Conservation (phyloP, 2,113 vertebrate species). For the Limnothrissa miodon region DNA sequence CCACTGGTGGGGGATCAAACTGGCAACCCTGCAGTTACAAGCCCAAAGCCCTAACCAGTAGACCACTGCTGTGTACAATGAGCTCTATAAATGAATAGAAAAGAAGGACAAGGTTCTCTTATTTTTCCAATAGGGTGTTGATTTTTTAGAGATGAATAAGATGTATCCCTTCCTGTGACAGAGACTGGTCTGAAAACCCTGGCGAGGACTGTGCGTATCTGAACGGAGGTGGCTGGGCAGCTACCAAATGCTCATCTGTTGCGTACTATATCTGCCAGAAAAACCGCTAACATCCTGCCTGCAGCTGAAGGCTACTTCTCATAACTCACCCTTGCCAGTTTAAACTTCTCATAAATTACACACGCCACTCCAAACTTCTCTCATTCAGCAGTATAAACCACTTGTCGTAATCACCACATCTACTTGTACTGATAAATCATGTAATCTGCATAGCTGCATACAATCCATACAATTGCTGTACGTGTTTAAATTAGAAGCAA, state of each 20-base stretch:
- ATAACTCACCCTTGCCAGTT: too few relatives aligned
- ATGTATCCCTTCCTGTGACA: constrained; percentile 38
- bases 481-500: background rate
- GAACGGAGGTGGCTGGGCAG: constrained; percentile 45
- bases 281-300: background rate
- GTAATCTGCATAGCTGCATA: too few relatives aligned
- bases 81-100: too few relatives aligned
- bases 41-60: too few relatives aligned
- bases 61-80: too few relatives aligned
- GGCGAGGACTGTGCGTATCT: constrained; percentile 48
- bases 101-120: background rate
- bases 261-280: constrained; percentile 67
- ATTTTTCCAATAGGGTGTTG: background rate
- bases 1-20: too few relatives aligned
- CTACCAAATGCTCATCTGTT: rapidly evolving
- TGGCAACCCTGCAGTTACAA: too few relatives aligned
- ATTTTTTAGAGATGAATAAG: background rate
- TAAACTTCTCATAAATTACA: background rate
- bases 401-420: background rate
- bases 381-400: background rate
- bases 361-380: too few relatives aligned
- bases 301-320: background rate
- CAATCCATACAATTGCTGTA: background rate
- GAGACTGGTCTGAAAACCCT: constrained; percentile 34
- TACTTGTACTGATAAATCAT: background rate